Evolutionary conservation across 2,888 invertebrate species (phyloP), one percentile per base, ranked within the genome.

Genomic region (Coleophora deauratella): DNA sequence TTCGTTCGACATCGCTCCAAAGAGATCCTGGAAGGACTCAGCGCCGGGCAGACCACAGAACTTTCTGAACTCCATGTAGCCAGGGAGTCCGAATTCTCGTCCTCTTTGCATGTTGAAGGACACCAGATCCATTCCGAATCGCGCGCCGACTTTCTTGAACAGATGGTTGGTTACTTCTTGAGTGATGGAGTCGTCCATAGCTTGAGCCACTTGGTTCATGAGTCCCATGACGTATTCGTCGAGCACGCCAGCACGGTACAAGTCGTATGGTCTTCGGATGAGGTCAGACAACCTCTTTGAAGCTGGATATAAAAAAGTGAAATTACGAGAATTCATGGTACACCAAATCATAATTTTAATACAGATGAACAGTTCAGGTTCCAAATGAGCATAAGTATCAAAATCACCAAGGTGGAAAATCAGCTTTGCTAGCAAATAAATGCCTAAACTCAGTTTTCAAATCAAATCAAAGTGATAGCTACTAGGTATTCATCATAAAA

Each of bases 91-190:
- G 57, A 95, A 95, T 69, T 97, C 97, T 47, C 97, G 90, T 38
- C 96, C 96, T 65, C 97, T 88, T 74, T 96, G 95, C 93, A 97
- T 95, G 72, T 97, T 97, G 68, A 97, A 94, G 9, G 96, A 93
- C 11, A 96, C 96, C 61, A 97, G 84, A 73, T 97, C 96, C 90
- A 96, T 91, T 51, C 96, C 96, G 62, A 93, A 94, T 42, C 92
- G 68, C 3, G 89, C 88, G 33, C 90, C 90, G 32, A 90, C 90
- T 72, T 94, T 94, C 77, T 96, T 96, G 81, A 97, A 96, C 42
- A 96, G 82, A 75, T 96, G 95, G 78, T 96, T 96, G 31, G 96
- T 96, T 1, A 96, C 95, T 88, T 96, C 90, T 59, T 91, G 91
- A 0, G 96, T 96, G 51, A 97, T 95, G 0, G 95, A 96, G 70